Conservation (phyloP, 2,797 vertebrate species). For the Diplodus sargus region DNA sequence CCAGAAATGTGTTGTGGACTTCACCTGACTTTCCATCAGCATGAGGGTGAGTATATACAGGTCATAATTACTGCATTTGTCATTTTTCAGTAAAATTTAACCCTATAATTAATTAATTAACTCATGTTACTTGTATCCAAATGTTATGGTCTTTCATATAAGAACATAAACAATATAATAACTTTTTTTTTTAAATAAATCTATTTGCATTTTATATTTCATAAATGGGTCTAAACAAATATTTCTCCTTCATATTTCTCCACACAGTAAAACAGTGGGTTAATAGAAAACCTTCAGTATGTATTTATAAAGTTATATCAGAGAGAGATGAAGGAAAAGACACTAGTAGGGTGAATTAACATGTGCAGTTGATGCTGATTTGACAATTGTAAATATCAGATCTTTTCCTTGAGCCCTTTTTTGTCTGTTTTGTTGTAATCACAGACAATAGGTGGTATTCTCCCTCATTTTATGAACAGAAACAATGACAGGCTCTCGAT, state of each 20-base stretch:
- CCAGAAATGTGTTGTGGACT: too few species aligned
- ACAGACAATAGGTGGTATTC: background rate
- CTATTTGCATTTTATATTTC: too few species aligned
- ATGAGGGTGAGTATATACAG: too few species aligned
- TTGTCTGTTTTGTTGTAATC: slow-evolving; percentile 1
- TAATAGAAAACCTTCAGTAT: background rate
- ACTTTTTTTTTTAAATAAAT: too few species aligned
- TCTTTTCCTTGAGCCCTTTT: background rate
- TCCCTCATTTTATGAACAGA: background rate
- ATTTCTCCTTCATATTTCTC: too few species aligned
- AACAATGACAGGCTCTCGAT: background rate
- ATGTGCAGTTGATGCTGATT: background rate
- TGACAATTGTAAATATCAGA: background rate
- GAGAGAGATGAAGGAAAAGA: background rate
- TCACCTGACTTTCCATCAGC: too few species aligned
- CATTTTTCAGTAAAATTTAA: too few species aligned
- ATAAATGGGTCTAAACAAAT: too few species aligned
- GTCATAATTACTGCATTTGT: too few species aligned
- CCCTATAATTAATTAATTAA: too few species aligned
- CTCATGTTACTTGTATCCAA: background rate
- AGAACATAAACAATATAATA: background rate
- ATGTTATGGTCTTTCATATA: background rate
- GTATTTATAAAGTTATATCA: background rate
- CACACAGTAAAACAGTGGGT: too few species aligned
- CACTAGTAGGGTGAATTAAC: background rate